Base-by-base conservation (phyloP, 2,113 vertebrate species). In the Equus przewalskii region DNA sequence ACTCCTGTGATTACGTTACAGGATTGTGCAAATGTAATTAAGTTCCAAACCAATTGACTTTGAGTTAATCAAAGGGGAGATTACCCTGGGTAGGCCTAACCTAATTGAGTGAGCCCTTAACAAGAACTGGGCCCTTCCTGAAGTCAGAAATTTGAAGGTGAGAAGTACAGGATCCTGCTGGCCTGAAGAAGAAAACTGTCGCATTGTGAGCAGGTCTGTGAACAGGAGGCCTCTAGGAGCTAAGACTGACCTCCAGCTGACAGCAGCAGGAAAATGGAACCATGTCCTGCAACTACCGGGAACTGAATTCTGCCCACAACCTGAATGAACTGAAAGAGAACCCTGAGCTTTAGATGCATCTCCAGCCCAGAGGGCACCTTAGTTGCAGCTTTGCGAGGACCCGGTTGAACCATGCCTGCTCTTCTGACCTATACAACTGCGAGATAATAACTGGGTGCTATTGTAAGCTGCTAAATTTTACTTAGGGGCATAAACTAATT, bases 11-110 rank as follows among this genome's bases (percentile, higher is more conserved):
- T 75, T 41, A 75, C 44, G n/a, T 46, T 89, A 70, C 19, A 21
- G 44, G 56, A 67, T 89, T 87, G 67, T 62, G 30, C 30, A 67
- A 73, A 92, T 54, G 46, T 73, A 54, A 49, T 94, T 91, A 79
- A 67, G 49, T 46, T 41, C 21, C 46, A 92, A 69, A 64, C 22
- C 84, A 81, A 90, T 13, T 60, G 6, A 84, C n/a, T 79, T 79
- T 26, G 76, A 75, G 21, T 70, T 92, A 19, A 86, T 94, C 51
- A 76, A 94, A 96, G 81, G 94, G 60, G 60, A 94, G 75, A 44
- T 65, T 89, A 51, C 51, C 41, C 33, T 67, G 33, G 46, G 30
- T 19, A 56, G 44, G 36, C 44, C 41, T 85, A 56, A 92, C 64
- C 19, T 70, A 62, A 64, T 81, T 10, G 3, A 22, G 54, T 9